Conservation (phyloP, 2,797 vertebrate species). For the Chelonia mydas region DNA sequence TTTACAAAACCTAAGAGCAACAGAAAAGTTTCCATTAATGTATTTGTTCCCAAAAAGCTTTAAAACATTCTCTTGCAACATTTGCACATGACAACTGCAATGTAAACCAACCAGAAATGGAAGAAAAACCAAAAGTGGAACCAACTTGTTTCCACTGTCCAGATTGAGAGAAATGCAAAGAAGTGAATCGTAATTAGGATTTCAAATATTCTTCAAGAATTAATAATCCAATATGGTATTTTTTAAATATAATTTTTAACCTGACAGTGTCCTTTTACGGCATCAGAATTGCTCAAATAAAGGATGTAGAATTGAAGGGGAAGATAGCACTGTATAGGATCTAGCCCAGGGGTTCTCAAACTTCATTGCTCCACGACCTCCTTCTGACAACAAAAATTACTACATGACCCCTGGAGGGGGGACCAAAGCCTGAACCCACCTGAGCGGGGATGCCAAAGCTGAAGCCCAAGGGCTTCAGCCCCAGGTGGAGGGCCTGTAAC, state of each 20-base stretch:
- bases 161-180: not conserved
- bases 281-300: not conserved
- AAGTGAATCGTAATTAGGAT: not conserved
- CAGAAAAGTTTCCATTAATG: not conserved
- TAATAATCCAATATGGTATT: not conserved
- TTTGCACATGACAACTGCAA: fast-evolving
- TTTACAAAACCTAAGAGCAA: not conserved
- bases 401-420: too few relatives aligned
- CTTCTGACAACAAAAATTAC: too few relatives aligned
- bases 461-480: too few relatives aligned
- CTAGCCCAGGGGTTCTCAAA: not conserved
- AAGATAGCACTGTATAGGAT: not conserved
- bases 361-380: too few relatives aligned
- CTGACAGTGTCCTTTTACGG: slow-evolving; percentile 15
- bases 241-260: not conserved
- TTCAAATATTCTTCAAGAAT: not conserved
- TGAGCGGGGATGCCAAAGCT: too few relatives aligned
- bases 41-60: not conserved
- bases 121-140: not conserved
- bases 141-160: not conserved
- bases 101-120: fast-evolving
- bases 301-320: not conserved
- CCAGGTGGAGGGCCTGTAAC: too few relatives aligned
- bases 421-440: too few relatives aligned
- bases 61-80: not conserved